Evolutionary conservation across 2,113 vertebrate species (phyloP).

Genomic region (Azemiops feae): DNA sequence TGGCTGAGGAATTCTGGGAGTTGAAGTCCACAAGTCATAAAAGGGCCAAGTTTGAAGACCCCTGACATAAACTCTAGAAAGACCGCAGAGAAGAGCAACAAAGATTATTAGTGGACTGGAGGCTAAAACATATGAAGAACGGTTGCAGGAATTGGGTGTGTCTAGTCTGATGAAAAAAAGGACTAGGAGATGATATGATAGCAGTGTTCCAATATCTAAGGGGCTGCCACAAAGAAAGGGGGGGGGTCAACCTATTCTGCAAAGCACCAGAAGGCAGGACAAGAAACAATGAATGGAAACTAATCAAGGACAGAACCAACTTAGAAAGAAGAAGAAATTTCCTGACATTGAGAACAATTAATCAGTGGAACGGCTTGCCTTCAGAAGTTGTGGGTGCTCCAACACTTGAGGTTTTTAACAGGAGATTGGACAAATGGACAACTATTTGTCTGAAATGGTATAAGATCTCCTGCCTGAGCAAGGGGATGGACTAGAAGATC

Average conservation of each 20-base stretch:
- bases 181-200: neutral
- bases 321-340: neutral
- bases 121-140: neutral
- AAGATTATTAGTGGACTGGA: neutral
- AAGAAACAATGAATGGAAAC: neutral
- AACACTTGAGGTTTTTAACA: too few relatives aligned
- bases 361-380: too few relatives aligned
- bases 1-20: too few relatives aligned
- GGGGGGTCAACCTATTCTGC: neutral
- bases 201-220: neutral
- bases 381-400: too few relatives aligned
- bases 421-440: too few relatives aligned
- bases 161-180: neutral
- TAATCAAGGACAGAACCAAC: neutral
- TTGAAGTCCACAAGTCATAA: too few relatives aligned
- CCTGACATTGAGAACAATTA: too few relatives aligned
- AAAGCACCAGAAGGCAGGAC: neutral
- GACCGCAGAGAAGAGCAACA: neutral
- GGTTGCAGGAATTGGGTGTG: neutral
- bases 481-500: too few relatives aligned
- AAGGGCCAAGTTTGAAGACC: too few relatives aligned
- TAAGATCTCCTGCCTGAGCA: too few relatives aligned
- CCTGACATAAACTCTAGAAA: neutral
- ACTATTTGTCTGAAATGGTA: too few relatives aligned
- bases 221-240: neutral